These are phyloP conservation scores for Petrocephalus zakoni DNA, from an alignment of 2,113 vertebrate genomes.

Conservation along the genomic window DNA sequence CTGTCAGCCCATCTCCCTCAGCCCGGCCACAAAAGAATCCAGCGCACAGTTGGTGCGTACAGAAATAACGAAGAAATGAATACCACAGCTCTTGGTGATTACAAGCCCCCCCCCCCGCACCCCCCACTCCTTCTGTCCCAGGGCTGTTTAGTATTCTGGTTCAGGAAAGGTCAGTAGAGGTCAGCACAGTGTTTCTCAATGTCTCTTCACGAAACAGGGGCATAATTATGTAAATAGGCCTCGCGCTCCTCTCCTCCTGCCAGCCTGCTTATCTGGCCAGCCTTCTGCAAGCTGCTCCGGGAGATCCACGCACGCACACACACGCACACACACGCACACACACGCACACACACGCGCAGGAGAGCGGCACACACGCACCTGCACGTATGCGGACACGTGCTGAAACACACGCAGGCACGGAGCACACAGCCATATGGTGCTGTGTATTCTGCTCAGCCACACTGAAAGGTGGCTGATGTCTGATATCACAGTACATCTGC, in stretches of 20 bases:
- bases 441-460: slow-evolving; percentile 42
- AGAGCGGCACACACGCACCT: not conserved
- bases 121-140: slow-evolving; percentile 15
- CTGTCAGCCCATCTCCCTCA: not conserved
- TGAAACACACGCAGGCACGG: not conserved
- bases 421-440: not conserved
- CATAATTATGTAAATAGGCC: slow-evolving; percentile 72
- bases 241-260: slow-evolving; percentile 54
- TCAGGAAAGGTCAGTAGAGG: slow-evolving; percentile 72
- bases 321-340: not conserved
- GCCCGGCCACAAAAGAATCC: slow-evolving; percentile 61
- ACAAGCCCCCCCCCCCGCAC: slow-evolving; percentile 53
- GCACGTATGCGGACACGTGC: not conserved
- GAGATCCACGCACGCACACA: slow-evolving; percentile 48
- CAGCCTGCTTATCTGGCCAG: slow-evolving; percentile 76
- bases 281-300: slow-evolving; percentile 71
- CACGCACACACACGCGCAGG: not conserved
- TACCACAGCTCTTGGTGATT: slow-evolving; percentile 66
- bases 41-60: slow-evolving; percentile 70
- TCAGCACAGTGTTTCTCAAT: slow-evolving; percentile 65
- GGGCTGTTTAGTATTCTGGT: slow-evolving; percentile 70
- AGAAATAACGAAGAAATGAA: slow-evolving; percentile 51
- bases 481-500: slow-evolving; percentile 47
- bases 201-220: slow-evolving; percentile 68
- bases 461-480: slow-evolving; percentile 66